These are phyloP conservation scores for Ernsta delagoae DNA, from an alignment of 2,888 invertebrate genomes.

Conservation along the genomic window DNA sequence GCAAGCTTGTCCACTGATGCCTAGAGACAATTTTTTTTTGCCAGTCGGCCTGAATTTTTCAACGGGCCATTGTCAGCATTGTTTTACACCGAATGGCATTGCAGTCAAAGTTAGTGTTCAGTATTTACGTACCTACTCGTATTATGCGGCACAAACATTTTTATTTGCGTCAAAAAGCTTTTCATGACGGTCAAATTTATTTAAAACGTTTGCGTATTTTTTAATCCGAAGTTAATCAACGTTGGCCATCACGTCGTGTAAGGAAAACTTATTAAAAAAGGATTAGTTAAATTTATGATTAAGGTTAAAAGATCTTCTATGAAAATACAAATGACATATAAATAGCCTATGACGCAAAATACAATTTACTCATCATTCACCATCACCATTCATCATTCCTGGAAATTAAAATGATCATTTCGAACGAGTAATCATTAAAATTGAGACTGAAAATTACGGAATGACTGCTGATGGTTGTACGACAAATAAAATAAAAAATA, in stretches of 20 bases:
- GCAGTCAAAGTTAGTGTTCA: slow-evolving; percentile 32
- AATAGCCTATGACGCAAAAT: not conserved
- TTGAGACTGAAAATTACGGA: not conserved
- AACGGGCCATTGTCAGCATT: slow-evolving; percentile 30
- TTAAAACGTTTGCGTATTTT: too few species aligned
- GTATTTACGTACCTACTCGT: slow-evolving; percentile 1
- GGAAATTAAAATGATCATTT: not conserved
- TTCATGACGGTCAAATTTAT: not conserved
- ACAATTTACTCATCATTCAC: not conserved
- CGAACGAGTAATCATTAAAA: not conserved
- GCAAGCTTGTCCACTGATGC: not conserved
- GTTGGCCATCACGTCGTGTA: not conserved
- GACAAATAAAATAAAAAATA: too few species aligned
- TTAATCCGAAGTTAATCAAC: not conserved
- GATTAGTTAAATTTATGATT: not conserved
- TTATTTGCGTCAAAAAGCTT: slow-evolving; percentile 16
- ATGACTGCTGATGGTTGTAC: too few species aligned
- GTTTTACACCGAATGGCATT: slow-evolving; percentile 34
- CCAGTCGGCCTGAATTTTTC: slow-evolving; percentile 30
- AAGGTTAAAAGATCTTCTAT: not conserved
- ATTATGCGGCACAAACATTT: slow-evolving; percentile 24
- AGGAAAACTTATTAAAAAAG: not conserved
- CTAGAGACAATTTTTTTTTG: slow-evolving; percentile 24
- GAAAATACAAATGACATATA: slow-evolving; percentile 1
- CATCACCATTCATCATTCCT: not conserved